Evolutionary conservation across 2,113 vertebrate species (phyloP), one percentile per base, ranked within the genome.

Genomic region (Bubo scandiacus): DNA sequence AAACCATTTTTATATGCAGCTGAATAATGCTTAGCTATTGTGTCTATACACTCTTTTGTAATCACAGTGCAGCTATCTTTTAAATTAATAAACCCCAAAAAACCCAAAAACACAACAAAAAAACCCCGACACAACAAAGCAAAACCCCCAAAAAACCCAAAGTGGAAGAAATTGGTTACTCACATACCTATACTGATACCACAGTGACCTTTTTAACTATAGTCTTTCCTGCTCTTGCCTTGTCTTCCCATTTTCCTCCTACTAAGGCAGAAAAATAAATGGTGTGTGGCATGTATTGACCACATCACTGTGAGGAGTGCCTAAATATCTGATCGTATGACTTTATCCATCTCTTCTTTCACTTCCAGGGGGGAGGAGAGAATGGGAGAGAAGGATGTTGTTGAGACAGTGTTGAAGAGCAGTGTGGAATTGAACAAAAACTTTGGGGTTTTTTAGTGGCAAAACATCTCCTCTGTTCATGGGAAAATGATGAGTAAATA

Each of bases 261-360:
- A 11, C 9, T 81, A 62, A n/a, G 14, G 77, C 59, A 92, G 58
- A 83, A 86, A 80, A 62, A 74, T 67, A 84, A 78, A 84, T 3
- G 0, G 8, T 54, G 18, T 1, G 0, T 81, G 81, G 57, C 65
- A 59, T 0, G 0, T 67, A 52, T 15, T 84, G 42, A 89, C 40
- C 21, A 4, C 40, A 74, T 57, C 34, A 20, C 47, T 92, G 10
- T 42, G 40, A 89, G 21, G 32, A 84, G 12, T 78, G 52, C 52
- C 65, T 82, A 67, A 88, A 65, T 82, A 75, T 11, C 32, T 7
- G 1, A 54, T 66, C 5, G 4, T 63, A 22, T 63, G 25, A 62
- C 38, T 90, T 75, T 12, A 52, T 58, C 14, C 11, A 38, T 84
- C 42, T 80, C 55, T 66, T 81, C 47, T 59, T 82, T 89, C 18